A percentile compares a stretch with the other conserved stretches of the same genome.
These are phyloP conservation scores for Rhinoderma darwinii DNA, from an alignment of 2,113 vertebrate species.

Conservation along the genomic window DNA sequence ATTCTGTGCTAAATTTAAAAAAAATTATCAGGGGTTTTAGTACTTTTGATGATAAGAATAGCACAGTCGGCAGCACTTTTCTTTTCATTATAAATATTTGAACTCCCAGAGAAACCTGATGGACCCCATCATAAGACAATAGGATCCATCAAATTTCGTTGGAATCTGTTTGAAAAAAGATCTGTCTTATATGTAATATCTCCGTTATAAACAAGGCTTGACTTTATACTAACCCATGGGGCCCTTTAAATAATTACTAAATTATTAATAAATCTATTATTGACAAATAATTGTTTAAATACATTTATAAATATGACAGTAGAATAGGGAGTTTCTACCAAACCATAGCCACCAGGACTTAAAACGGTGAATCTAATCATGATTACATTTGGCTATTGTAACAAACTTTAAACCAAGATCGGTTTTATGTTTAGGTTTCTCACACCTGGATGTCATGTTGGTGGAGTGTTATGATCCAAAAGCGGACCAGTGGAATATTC, in stretches of 20 bases:
- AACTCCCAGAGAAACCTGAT: neutral
- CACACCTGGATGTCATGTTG: conserved; percentile 96
- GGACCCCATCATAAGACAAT: neutral
- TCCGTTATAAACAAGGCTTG: neutral
- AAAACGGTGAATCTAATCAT: neutral
- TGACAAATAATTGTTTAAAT: neutral
- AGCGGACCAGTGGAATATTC: conserved; percentile 97
- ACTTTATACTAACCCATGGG: neutral
- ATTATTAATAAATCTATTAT: neutral
- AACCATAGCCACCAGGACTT: neutral
- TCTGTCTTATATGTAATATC: neutral
- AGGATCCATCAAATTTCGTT: neutral
- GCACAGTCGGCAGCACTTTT: too few species aligned
- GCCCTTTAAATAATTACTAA: neutral
- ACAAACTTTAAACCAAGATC: neutral
- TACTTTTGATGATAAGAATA: too few species aligned
- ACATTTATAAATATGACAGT: too few species aligned
- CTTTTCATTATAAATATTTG: neutral
- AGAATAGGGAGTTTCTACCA: too few species aligned
- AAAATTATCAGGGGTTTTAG: too few species aligned
- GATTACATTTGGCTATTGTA: neutral
- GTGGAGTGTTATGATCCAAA: conserved; percentile 98
- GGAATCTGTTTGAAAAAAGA: neutral
- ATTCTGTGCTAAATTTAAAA: neutral
- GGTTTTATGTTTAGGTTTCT: conserved; percentile 83